A percentile compares a stretch with the other conserved stretches of the same genome.
Evolutionary conservation across 2,888 invertebrate genomes (phyloP).

Genomic region (Lycophotia porphyrea): DNA sequence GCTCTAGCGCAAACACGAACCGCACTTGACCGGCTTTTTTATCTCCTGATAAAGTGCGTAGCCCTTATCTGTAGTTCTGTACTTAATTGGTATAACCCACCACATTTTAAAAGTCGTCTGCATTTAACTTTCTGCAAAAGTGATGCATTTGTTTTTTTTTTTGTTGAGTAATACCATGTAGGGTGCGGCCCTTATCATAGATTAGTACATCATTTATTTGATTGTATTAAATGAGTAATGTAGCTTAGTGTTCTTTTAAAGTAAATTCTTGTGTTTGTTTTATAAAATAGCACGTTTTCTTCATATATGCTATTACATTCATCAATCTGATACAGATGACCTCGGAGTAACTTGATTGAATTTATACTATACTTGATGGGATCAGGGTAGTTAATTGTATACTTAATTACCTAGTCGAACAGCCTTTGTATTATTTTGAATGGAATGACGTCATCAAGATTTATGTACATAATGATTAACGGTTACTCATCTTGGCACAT

Average conservation of each 20-base stretch:
- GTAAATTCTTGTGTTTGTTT: conserved; percentile 21
- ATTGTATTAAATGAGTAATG: conserved; percentile 60
- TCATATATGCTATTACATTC: conserved; percentile 8
- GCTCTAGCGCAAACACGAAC: conserved; percentile 59
- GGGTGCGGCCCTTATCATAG: conserved; percentile 83
- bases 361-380: conserved; percentile 1
- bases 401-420: conserved; percentile 7
- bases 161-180: conserved; percentile 66
- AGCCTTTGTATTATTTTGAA: conserved; percentile 42
- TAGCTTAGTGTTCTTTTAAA: conserved; percentile 43
- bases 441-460: conserved; percentile 70
- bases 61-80: conserved; percentile 84
- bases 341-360: background rate
- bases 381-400: conserved; percentile 37
- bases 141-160: conserved; percentile 69
- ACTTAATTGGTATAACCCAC: conserved; percentile 80
- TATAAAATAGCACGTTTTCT: background rate
- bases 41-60: conserved; percentile 78
- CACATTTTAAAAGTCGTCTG: conserved; percentile 61
- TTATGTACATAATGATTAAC: conserved; percentile 73
- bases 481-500: conserved; percentile 71
- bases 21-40: conserved; percentile 75
- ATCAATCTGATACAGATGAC: background rate
- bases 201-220: conserved; percentile 62
- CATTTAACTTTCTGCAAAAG: conserved; percentile 37